A percentile compares a stretch with the other conserved stretches of the same genome.
These are phyloP conservation scores for Brachionus angularis DNA, from an alignment of 1,140 invertebrate species.

Conservation along the genomic window DNA sequence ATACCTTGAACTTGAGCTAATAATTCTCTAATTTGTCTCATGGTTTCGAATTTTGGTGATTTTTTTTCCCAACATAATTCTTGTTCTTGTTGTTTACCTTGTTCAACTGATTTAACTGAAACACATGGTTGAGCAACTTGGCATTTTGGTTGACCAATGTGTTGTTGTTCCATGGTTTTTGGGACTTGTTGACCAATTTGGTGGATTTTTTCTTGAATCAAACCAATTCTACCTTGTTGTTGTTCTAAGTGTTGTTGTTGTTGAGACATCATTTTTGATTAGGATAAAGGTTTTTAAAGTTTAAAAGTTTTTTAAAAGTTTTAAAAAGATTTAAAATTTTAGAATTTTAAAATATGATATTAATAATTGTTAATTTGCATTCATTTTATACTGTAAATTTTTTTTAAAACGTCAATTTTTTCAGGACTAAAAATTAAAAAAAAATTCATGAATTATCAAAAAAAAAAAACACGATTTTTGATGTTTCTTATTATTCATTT, in stretches of 20 bases:
- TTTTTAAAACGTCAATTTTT: too few relatives aligned
- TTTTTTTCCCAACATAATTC: slow-evolving; percentile 2
- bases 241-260: background rate
- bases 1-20: slow-evolving; percentile 14
- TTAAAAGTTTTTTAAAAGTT: background rate
- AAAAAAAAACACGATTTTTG: too few relatives aligned
- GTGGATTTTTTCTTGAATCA: slow-evolving; percentile 4
- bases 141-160: background rate
- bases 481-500: too few relatives aligned
- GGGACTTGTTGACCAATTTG: background rate
- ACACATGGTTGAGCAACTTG: slow-evolving; percentile 22
- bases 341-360: too few relatives aligned
- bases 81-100: background rate
- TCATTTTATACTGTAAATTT: too few relatives aligned
- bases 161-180: slow-evolving; percentile 19
- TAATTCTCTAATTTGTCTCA: slow-evolving; percentile 19
- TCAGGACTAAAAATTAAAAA: too few relatives aligned
- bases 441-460: too few relatives aligned
- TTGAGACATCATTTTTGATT: slow-evolving; percentile 37
- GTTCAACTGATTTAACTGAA: too few relatives aligned
- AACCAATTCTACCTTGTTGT: slow-evolving; percentile 10
- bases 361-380: too few relatives aligned
- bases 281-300: too few relatives aligned
- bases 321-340: too few relatives aligned
- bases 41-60: background rate